Percentiles rank a stretch among this genome's conserved stretches.
Conservation (phyloP, 2,797 vertebrate species). For the Dromococcyx pavoninus region DNA sequence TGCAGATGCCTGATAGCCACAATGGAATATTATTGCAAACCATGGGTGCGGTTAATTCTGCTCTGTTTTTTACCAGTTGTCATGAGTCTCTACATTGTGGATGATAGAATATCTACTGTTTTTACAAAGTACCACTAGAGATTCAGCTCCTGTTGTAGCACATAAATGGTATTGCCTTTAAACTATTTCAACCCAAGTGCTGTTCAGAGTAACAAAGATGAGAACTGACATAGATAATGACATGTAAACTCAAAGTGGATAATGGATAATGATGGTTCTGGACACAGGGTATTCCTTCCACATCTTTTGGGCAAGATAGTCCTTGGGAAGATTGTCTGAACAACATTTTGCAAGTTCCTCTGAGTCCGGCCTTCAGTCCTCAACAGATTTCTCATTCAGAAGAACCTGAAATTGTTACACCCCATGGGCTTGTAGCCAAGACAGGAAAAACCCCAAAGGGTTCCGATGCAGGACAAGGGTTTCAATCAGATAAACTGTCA, state of each 20-base stretch:
- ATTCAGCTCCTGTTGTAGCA: neutral
- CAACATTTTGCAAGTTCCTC: accelerated
- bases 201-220: neutral
- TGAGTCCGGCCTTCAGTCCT: neutral
- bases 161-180: neutral
- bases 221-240: neutral
- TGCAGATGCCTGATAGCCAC: neutral
- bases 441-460: neutral
- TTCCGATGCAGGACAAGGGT: neutral
- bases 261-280: neutral
- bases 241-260: neutral
- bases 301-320: neutral
- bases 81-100: neutral
- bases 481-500: neutral
- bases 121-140: neutral
- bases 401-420: neutral
- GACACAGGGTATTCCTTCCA: neutral
- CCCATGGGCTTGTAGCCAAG: neutral
- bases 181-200: neutral
- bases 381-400: neutral
- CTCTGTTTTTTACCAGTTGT: neutral
- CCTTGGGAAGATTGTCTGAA: neutral
- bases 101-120: neutral
- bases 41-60: neutral
- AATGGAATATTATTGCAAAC: neutral